phyloP scores from a whole-genome alignment of 2,888 invertebrate species.

The Lithophane socia region DNA sequence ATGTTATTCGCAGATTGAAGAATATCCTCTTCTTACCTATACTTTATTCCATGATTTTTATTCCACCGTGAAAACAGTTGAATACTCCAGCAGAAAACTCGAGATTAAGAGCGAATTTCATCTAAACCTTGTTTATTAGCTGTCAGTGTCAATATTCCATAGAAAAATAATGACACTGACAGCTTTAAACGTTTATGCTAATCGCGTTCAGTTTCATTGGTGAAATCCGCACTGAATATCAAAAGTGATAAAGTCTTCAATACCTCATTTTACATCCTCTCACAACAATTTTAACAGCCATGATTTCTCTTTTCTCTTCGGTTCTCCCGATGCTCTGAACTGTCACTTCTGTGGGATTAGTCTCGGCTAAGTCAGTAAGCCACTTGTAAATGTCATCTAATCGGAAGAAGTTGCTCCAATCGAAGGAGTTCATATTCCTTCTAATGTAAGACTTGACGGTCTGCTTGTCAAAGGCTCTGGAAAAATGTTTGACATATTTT shows the following conservation, averaged over 20 bases:
- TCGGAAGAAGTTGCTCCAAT: slow-evolving; percentile 90
- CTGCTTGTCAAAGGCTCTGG: slow-evolving; percentile 80
- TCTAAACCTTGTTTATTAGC: too few relatives aligned
- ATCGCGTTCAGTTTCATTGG: too few relatives aligned
- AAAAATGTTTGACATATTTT: slow-evolving; percentile 29
- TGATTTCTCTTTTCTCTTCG: slow-evolving; percentile 80
- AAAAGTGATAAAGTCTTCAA: neutral
- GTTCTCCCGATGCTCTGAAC: slow-evolving; percentile 81
- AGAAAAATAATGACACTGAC: too few relatives aligned
- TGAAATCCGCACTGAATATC: neutral
- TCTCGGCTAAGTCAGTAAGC: slow-evolving; percentile 85
- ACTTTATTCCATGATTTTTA: too few relatives aligned
- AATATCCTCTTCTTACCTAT: too few relatives aligned
- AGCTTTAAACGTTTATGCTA: too few relatives aligned
- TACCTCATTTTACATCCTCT: slow-evolving; percentile 61
- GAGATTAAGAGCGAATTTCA: too few relatives aligned
- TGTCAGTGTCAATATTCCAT: too few relatives aligned
- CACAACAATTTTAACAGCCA: slow-evolving; percentile 71
- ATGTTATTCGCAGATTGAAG: too few relatives aligned
- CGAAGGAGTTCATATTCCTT: slow-evolving; percentile 78
- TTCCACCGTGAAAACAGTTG: too few relatives aligned
- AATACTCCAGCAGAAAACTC: too few relatives aligned
- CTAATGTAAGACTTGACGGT: slow-evolving; percentile 78
- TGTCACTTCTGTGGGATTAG: slow-evolving; percentile 83
- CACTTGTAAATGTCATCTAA: slow-evolving; percentile 91